A percentile compares a stretch with the other conserved stretches of the same genome.
These are phyloP conservation scores for Epizoanthus illoricatus DNA, from an alignment of 92 coral and sea anemone species.

Conservation along the genomic window DNA sequence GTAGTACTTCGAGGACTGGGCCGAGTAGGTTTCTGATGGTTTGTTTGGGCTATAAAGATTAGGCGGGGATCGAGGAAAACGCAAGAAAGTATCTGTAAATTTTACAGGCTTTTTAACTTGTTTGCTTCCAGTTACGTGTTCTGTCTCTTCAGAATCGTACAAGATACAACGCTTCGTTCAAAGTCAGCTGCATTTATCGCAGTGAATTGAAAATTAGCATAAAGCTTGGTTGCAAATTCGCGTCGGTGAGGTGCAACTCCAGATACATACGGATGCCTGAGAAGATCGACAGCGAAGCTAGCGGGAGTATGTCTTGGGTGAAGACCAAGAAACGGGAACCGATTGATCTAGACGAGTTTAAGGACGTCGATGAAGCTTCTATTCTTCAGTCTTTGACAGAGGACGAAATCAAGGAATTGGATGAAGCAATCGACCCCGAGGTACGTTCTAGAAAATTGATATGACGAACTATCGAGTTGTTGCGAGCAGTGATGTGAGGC, in stretches of 20 bases:
- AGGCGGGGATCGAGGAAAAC: background rate
- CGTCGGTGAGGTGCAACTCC: background rate
- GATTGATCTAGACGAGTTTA: conserved; percentile 67
- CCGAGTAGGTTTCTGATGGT: too few relatives aligned
- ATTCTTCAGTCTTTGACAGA: conserved; percentile 82
- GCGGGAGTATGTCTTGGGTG: conserved; percentile 78
- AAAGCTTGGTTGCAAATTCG: conserved; percentile 38
- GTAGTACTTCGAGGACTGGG: too few relatives aligned
- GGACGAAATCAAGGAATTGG: conserved; percentile 81
- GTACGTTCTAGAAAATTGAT: conserved; percentile 44
- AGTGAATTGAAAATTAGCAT: conserved; percentile 27
- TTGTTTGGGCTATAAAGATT: too few relatives aligned
- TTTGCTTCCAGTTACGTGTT: background rate
- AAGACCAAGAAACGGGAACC: conserved; percentile 58
- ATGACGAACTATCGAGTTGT: background rate
- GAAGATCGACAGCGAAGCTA: conserved; percentile 8
- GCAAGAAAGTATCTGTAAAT: background rate
- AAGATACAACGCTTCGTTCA: conserved; percentile 5
- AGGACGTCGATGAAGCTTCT: conserved; percentile 78
- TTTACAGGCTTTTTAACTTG: background rate
- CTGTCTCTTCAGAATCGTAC: background rate
- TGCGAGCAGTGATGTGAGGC: conserved; percentile 4
- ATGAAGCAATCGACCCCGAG: conserved; percentile 95
- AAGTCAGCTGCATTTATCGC: conserved; percentile 5
- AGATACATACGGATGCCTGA: conserved; percentile 30